phyloP scores from a whole-genome alignment of 1,140 invertebrate species.

The Drosophila trapezifrons region DNA sequence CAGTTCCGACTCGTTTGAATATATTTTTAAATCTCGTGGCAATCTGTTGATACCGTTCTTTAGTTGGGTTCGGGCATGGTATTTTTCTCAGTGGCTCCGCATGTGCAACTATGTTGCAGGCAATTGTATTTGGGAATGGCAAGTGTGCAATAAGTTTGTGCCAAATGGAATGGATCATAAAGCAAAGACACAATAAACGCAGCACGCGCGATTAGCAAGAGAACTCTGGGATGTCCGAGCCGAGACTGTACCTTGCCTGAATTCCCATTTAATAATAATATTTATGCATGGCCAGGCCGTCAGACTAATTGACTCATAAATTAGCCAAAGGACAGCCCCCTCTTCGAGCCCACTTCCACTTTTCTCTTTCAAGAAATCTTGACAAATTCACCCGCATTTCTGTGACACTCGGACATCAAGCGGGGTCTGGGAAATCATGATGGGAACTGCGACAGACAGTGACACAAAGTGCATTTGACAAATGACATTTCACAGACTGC shows the following conservation, averaged over 20 bases:
- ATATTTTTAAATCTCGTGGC: not conserved
- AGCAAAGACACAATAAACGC: conserved; percentile 77
- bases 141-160: conserved; percentile 30
- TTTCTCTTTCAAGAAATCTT: conserved; percentile 49
- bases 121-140: conserved; percentile 5
- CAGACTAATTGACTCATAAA: conserved; percentile 80
- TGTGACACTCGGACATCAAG: conserved; percentile 74
- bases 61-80: not conserved
- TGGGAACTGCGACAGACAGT: conserved; percentile 65
- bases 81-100: conserved; percentile 26
- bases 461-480: conserved; percentile 83
- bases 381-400: conserved; percentile 80
- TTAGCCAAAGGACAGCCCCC: conserved; percentile 47
- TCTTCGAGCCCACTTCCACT: conserved; percentile 2
- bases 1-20: not conserved
- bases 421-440: conserved; percentile 41
- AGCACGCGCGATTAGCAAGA: conserved; percentile 48
- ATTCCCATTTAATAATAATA: conserved; percentile 64
- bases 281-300: conserved; percentile 61
- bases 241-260: conserved; percentile 17
- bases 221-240: conserved; percentile 33
- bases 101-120: conserved; percentile 33
- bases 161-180: conserved; percentile 71
- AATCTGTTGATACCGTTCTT: conserved; percentile 6
- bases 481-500: conserved; percentile 82